These are phyloP conservation scores for Triplophysa dalaica DNA, from an alignment of 2,113 vertebrate genomes.

Conservation along the genomic window DNA sequence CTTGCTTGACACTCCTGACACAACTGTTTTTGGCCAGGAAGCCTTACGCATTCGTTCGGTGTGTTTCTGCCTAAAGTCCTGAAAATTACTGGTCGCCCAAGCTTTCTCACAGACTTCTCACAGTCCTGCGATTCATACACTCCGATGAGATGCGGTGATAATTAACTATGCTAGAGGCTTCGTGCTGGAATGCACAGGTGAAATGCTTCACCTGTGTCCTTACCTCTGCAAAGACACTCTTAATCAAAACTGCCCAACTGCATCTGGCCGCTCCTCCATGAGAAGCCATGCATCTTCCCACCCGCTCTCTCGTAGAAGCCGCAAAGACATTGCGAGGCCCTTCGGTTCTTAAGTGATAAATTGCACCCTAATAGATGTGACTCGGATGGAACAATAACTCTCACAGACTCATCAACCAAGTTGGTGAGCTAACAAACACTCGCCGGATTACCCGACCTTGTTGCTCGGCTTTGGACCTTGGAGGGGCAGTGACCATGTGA, in stretches of 20 bases:
- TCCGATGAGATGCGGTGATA: conserved; percentile 28
- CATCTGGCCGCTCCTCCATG: conserved; percentile 65
- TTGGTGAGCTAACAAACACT: neutral
- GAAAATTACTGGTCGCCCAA: conserved; percentile 60
- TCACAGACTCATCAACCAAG: neutral
- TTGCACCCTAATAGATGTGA: conserved; percentile 19
- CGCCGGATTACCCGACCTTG: neutral
- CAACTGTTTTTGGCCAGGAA: conserved; percentile 50
- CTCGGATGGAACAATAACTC: conserved; percentile 21
- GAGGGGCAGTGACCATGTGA: conserved; percentile 10
- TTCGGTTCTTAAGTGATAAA: conserved; percentile 11
- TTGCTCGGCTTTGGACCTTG: conserved; percentile 23
- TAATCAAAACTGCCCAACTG: conserved; percentile 66
- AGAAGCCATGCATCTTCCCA: conserved; percentile 64
- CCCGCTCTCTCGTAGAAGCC: conserved; percentile 37
- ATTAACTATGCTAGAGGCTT: conserved; percentile 39
- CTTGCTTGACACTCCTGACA: conserved; percentile 39
- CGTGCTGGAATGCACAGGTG: conserved; percentile 33
- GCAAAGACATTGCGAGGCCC: conserved; percentile 12
- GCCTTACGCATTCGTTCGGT: conserved; percentile 2
- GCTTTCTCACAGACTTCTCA: neutral
- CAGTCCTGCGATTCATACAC: neutral
- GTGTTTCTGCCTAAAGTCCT: conserved; percentile 50
- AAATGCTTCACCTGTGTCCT: conserved; percentile 58
- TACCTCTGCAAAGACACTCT: conserved; percentile 59